Evolutionary conservation across 1,140 invertebrate genomes (phyloP).

Genomic region (Venustaconcha ellipsiformis): DNA sequence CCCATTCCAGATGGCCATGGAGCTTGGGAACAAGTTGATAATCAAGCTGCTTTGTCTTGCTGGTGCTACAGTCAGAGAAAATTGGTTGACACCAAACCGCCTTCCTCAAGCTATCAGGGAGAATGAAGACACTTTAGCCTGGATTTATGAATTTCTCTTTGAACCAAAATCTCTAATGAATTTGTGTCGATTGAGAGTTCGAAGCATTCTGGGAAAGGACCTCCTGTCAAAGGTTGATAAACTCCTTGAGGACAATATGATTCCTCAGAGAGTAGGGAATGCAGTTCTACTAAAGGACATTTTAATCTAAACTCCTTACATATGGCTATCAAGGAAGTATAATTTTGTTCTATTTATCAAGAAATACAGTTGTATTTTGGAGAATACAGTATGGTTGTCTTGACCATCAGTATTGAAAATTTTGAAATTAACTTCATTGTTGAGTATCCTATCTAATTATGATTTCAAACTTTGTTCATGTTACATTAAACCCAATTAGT

Average conservation of each 20-base stretch:
- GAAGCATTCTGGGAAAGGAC: neutral
- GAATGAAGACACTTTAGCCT: constrained; percentile 14
- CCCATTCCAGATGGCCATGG: constrained; percentile 15
- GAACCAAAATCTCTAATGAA: constrained; percentile 12
- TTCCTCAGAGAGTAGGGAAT: constrained; percentile 13
- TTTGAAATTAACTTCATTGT: too few species aligned
- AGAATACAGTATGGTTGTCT: too few species aligned
- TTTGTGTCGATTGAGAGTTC: constrained; percentile 10
- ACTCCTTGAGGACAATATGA: constrained; percentile 1
- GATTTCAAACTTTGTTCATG: too few species aligned
- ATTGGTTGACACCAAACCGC: neutral
- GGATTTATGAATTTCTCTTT: constrained; percentile 23
- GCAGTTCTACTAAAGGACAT: constrained; percentile 18
- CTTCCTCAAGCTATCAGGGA: neutral
- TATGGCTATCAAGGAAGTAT: too few species aligned
- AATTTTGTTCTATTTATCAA: too few species aligned
- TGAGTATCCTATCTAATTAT: too few species aligned
- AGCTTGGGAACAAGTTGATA: constrained; percentile 8
- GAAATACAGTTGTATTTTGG: too few species aligned
- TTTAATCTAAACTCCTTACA: neutral
- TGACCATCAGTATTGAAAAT: too few species aligned
- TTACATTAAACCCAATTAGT: too few species aligned
- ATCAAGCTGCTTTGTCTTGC: constrained; percentile 12
- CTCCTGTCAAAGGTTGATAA: neutral
- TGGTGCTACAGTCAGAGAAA: constrained; percentile 10